phyloP scores from a whole-genome alignment of 1,140 invertebrate genomes.

The Lasaia peninsularis region DNA sequence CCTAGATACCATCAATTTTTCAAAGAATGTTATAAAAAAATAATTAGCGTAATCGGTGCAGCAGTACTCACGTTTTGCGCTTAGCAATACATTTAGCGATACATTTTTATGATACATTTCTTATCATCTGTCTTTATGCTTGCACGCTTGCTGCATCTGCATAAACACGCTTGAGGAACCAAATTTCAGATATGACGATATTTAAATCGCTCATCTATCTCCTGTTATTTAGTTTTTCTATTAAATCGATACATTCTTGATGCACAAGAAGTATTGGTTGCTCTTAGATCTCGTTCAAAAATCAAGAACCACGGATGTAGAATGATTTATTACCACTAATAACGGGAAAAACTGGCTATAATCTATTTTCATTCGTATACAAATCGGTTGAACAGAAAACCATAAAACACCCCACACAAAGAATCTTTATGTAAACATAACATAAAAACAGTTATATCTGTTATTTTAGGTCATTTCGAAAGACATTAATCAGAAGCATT shows the following conservation, averaged over 20 bases:
- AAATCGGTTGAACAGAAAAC: constrained; percentile 76
- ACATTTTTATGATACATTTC: too few species aligned
- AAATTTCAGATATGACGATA: too few species aligned
- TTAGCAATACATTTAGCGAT: too few species aligned
- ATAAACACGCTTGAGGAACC: too few species aligned
- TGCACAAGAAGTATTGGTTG: neutral
- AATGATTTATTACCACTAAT: constrained; percentile 74
- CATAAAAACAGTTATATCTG: constrained; percentile 74
- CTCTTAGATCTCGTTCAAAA: constrained; percentile 59
- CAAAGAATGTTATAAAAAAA: too few species aligned
- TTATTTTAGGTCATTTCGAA: constrained; percentile 75
- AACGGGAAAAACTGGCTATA: constrained; percentile 74
- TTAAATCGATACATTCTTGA: neutral
- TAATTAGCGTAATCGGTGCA: too few species aligned
- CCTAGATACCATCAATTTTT: too few species aligned
- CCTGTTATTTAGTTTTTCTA: neutral
- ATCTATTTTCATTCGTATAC: constrained; percentile 75
- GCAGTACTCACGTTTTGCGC: too few species aligned
- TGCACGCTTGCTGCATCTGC: too few species aligned
- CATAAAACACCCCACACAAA: constrained; percentile 75
- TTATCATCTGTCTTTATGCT: too few species aligned
- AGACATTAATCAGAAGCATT: constrained; percentile 68
- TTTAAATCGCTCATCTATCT: too few species aligned
- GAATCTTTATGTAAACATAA: constrained; percentile 77
- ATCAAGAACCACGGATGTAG: constrained; percentile 58